phyloP scores from a whole-genome alignment of 2,797 vertebrate genomes.

The Hafferia zeledoni region DNA sequence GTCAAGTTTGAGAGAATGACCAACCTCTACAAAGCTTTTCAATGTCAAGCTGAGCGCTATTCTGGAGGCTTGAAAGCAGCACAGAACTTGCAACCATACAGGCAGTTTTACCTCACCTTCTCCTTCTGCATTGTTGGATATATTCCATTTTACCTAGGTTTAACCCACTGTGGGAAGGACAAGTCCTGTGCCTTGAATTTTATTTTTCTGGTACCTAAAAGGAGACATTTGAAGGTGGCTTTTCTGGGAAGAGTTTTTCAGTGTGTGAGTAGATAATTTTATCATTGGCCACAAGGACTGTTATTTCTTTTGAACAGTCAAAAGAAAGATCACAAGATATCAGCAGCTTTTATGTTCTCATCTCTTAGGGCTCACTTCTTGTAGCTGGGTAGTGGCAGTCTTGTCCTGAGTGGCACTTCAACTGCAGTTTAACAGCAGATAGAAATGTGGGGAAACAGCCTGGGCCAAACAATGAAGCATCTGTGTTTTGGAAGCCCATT shows the following conservation, averaged over 20 bases:
- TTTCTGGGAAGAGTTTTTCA: not conserved
- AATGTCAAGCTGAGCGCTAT: conserved; percentile 33
- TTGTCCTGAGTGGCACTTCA: not conserved
- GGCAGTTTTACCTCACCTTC: not conserved
- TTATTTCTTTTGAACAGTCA: not conserved
- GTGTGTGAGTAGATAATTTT: not conserved
- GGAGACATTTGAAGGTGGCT: not conserved
- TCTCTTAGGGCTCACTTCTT: not conserved
- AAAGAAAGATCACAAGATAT: not conserved
- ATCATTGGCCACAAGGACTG: not conserved
- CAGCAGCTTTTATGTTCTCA: not conserved
- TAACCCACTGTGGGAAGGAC: not conserved
- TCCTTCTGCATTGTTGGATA: not conserved
- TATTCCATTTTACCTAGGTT: not conserved
- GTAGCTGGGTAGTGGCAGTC: not conserved
- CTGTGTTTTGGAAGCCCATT: conserved; percentile 3
- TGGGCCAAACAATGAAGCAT: not conserved
- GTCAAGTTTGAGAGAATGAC: conserved; percentile 63
- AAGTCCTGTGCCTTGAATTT: not conserved
- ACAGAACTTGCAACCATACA: not conserved
- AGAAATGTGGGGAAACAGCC: not conserved
- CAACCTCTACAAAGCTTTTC: conserved; percentile 53
- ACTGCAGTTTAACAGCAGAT: not conserved
- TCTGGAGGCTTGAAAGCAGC: not conserved
- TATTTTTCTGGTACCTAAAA: not conserved